Conservation (phyloP, 1,140 invertebrate genomes). For the Zaprionus africanus region DNA sequence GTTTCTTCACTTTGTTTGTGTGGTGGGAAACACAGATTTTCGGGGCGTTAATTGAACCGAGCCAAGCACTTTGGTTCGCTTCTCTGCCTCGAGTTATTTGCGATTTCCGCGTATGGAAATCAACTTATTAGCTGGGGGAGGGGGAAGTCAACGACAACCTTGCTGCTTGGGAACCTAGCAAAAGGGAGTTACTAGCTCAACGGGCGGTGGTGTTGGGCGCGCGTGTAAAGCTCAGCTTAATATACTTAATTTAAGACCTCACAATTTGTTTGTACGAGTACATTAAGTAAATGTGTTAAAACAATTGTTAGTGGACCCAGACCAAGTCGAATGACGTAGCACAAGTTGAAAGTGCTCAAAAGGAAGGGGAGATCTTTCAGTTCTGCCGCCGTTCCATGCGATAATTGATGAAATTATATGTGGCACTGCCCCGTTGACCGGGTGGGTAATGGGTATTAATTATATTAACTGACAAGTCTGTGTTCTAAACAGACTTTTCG, state of each 20-base stretch:
- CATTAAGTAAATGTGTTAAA: slow-evolving; percentile 58
- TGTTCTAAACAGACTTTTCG: slow-evolving; percentile 29
- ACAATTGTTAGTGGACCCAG: slow-evolving; percentile 51
- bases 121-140: slow-evolving; percentile 42
- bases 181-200: slow-evolving; percentile 7
- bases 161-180: slow-evolving; percentile 60
- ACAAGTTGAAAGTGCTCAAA: slow-evolving; percentile 56
- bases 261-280: slow-evolving; percentile 64
- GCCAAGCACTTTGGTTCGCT: slow-evolving; percentile 30
- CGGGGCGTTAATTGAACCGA: slow-evolving; percentile 72
- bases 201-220: slow-evolving; percentile 4
- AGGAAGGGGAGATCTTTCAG: slow-evolving; percentile 17
- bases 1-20: slow-evolving; percentile 21
- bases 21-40: slow-evolving; percentile 69
- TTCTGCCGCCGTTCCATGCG: slow-evolving; percentile 37
- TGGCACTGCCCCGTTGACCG: slow-evolving; percentile 15
- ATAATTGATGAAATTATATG: slow-evolving; percentile 58
- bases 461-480: slow-evolving; percentile 40
- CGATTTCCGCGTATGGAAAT: slow-evolving; percentile 68
- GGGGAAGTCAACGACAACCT: slow-evolving; percentile 50
- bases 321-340: slow-evolving; percentile 57
- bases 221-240: slow-evolving; percentile 51
- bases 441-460: slow-evolving; percentile 47
- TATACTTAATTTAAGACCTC: slow-evolving; percentile 69
- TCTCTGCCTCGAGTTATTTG: slow-evolving; percentile 38